phyloP scores from a whole-genome alignment of 2,888 invertebrate species.

The Hypselothyrea guttata region DNA sequence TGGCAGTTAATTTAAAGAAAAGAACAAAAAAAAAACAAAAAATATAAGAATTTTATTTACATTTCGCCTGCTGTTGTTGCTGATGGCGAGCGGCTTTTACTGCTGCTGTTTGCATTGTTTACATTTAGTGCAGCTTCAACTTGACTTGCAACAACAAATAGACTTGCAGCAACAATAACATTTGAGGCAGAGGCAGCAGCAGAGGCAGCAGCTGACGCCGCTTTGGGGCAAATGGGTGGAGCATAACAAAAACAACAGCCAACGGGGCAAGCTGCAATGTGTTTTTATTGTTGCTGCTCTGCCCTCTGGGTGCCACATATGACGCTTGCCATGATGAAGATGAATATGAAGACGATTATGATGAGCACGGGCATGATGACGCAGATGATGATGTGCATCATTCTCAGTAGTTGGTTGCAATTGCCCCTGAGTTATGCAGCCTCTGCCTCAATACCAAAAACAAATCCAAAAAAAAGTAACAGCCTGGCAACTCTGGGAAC shows the following conservation, averaged over 20 bases:
- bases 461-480: neutral
- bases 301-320: slow-evolving; percentile 32
- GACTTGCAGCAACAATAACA: slow-evolving; percentile 17
- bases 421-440: slow-evolving; percentile 47
- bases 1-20: slow-evolving; percentile 72
- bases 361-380: neutral
- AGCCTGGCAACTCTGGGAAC: slow-evolving; percentile 6
- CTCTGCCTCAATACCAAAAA: neutral
- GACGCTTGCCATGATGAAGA: slow-evolving; percentile 31
- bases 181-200: slow-evolving; percentile 15
- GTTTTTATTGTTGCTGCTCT: slow-evolving; percentile 13
- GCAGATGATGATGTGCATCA: slow-evolving; percentile 5
- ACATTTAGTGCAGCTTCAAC: slow-evolving; percentile 68
- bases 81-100: slow-evolving; percentile 27
- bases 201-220: slow-evolving; percentile 58
- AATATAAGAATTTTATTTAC: slow-evolving; percentile 53
- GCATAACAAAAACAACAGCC: slow-evolving; percentile 6
- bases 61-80: slow-evolving; percentile 60
- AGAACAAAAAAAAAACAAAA: no score
- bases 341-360: slow-evolving; percentile 20
- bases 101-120: slow-evolving; percentile 58
- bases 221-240: slow-evolving; percentile 30
- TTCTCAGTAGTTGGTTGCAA: slow-evolving; percentile 21
- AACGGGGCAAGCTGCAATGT: neutral
- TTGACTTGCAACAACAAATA: slow-evolving; percentile 62